A percentile compares a stretch with the other conserved stretches of the same genome.
Conservation (phyloP, 2,113 vertebrate genomes). For the Lasiurus borealis region DNA sequence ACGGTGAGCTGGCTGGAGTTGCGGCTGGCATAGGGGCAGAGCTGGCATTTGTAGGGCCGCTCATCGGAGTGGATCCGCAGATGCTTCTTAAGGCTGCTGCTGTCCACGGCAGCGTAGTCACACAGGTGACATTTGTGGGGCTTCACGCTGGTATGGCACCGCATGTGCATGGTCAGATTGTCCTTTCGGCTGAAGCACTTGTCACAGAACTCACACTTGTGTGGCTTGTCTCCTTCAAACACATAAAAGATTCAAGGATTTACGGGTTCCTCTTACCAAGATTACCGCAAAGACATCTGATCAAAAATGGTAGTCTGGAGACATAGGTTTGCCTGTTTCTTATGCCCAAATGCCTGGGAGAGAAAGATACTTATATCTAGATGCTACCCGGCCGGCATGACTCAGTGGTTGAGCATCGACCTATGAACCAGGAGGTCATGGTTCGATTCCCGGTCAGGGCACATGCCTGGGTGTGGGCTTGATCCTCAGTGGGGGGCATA, state of each 20-base stretch:
- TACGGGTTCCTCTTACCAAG: not conserved
- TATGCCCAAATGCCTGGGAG: not conserved
- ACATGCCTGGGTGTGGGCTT: too few relatives aligned
- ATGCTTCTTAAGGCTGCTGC: slow-evolving; percentile 99
- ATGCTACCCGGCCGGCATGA: too few relatives aligned
- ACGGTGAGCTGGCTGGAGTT: slow-evolving; percentile 99
- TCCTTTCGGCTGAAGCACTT: slow-evolving; percentile 97
- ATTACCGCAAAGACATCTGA: rapidly evolving
- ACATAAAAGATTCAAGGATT: not conserved
- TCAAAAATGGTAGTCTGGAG: not conserved
- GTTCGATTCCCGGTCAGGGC: too few relatives aligned
- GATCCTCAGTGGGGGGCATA: too few relatives aligned
- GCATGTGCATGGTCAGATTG: slow-evolving; percentile 97
- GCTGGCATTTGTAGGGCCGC: slow-evolving; percentile 97
- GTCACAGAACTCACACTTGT: slow-evolving; percentile 95
- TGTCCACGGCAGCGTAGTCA: slow-evolving; percentile 95
- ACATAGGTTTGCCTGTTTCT: rapidly evolving
- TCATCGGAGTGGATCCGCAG: slow-evolving; percentile 96
- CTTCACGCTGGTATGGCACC: slow-evolving; percentile 96
- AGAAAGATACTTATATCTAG: not conserved
- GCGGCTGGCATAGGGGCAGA: slow-evolving; percentile 97
- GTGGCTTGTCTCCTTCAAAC: slow-evolving; percentile 94
- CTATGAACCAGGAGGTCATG: too few relatives aligned
- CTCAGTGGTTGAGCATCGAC: too few relatives aligned
- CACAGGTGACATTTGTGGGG: slow-evolving; percentile 98